Evolutionary conservation across 92 coral and sea anemone genomes (phyloP).

Genomic region (Scolanthus callimorphus): DNA sequence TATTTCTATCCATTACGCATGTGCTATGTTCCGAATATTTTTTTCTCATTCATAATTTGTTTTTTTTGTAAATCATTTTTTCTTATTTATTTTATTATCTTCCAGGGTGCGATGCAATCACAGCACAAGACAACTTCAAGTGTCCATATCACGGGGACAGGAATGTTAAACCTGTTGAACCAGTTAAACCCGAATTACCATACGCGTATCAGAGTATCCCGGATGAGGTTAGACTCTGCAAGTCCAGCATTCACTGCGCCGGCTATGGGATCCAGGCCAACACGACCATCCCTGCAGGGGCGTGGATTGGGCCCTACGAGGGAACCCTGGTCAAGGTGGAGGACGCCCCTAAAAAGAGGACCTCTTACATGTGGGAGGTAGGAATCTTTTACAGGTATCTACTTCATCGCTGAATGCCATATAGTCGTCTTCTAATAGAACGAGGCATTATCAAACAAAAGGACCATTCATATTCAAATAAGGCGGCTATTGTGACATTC

Average conservation of each 20-base stretch:
- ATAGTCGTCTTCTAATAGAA: too few relatives aligned
- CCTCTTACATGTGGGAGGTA: conserved; percentile 63
- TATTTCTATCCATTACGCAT: too few relatives aligned
- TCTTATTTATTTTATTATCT: too few relatives aligned
- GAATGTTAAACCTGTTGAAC: background rate
- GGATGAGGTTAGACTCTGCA: conserved; percentile 22
- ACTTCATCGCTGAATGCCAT: too few relatives aligned
- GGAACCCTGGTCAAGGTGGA: conserved; percentile 39
- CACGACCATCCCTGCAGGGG: conserved; percentile 42
- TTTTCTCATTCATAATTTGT: too few relatives aligned
- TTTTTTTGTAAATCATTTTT: too few relatives aligned
- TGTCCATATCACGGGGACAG: conserved; percentile 24
- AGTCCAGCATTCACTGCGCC: conserved; percentile 19
- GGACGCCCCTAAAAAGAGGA: conserved; percentile 21
- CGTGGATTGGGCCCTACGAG: conserved; percentile 64
- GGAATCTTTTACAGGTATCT: background rate
- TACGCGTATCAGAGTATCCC: conserved; percentile 51
- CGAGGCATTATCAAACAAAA: too few relatives aligned
- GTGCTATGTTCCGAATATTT: too few relatives aligned
- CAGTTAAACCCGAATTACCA: conserved; percentile 1
- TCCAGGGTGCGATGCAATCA: conserved; percentile 38
- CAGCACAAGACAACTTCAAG: conserved; percentile 14
- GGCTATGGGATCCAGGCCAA: conserved; percentile 27
- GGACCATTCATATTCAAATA: too few relatives aligned
- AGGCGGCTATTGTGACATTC: too few relatives aligned